Conservation (phyloP, 2,888 invertebrate genomes). For the Autographa gamma region DNA sequence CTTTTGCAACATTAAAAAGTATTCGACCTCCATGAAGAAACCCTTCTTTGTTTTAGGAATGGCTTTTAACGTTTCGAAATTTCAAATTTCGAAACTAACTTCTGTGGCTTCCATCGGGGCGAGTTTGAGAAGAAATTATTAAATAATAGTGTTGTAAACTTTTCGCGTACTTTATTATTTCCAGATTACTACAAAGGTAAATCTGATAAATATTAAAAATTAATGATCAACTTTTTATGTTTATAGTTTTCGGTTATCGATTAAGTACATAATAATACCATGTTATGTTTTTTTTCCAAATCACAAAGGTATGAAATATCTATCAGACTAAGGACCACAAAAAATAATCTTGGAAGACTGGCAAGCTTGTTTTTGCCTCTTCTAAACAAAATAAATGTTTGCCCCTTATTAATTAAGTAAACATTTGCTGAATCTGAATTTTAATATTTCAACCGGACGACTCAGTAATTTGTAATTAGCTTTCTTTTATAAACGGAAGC, state of each 20-base stretch:
- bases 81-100: neutral
- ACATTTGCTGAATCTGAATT: neutral
- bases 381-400: neutral
- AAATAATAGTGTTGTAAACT: neutral
- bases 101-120: neutral
- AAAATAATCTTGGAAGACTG: too few relatives aligned
- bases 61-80: neutral
- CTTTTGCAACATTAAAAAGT: neutral
- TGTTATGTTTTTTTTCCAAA: too few relatives aligned
- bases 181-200: too few relatives aligned
- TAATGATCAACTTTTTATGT: too few relatives aligned
- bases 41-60: neutral
- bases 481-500: neutral
- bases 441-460: conserved; percentile 11
- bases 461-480: conserved; percentile 10
- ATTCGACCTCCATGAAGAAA: neutral
- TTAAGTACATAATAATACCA: too few relatives aligned
- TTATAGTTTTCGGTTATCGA: too few relatives aligned
- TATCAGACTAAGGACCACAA: too few relatives aligned
- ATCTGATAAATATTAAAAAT: too few relatives aligned
- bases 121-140: neutral
- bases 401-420: conserved; percentile 17
- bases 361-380: neutral
- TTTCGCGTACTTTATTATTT: neutral
- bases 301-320: too few relatives aligned